Conservation (phyloP, 2,888 invertebrate genomes). For the Esperia sulphurella region DNA sequence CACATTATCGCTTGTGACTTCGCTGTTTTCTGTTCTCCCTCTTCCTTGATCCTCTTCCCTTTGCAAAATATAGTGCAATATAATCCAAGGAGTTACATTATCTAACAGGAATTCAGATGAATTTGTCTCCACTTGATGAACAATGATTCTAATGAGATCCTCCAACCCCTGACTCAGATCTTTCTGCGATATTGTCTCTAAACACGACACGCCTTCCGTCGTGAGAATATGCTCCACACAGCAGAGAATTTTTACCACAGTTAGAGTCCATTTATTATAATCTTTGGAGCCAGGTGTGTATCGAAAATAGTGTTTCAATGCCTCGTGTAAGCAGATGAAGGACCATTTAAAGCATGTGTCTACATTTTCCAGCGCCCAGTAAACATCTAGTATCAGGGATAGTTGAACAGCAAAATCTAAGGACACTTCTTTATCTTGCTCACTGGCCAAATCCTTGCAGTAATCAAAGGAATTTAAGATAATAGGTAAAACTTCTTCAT, state of each 20-base stretch:
- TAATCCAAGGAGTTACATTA: slow-evolving; percentile 88
- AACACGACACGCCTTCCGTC: slow-evolving; percentile 64
- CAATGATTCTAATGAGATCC: slow-evolving; percentile 86
- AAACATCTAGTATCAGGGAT: slow-evolving; percentile 82
- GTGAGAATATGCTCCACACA: slow-evolving; percentile 68
- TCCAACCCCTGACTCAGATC: slow-evolving; percentile 84
- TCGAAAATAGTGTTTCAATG: slow-evolving; percentile 81
- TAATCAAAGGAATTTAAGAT: slow-evolving; percentile 84
- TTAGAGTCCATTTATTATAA: slow-evolving; percentile 66
- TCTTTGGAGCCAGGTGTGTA: slow-evolving; percentile 59
- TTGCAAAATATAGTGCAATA: slow-evolving; percentile 88
- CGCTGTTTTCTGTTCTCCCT: slow-evolving; percentile 64
- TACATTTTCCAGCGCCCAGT: slow-evolving; percentile 80
- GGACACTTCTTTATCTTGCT: slow-evolving; percentile 66
- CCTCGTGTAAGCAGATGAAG: slow-evolving; percentile 86
- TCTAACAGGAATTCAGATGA: slow-evolving; percentile 83
- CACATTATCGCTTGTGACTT: slow-evolving; percentile 76
- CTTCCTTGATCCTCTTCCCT: slow-evolving; percentile 85
- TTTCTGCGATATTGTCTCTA: slow-evolving; percentile 76
- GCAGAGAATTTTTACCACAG: slow-evolving; percentile 66
- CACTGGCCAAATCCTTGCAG: slow-evolving; percentile 59
- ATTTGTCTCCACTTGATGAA: slow-evolving; percentile 88
- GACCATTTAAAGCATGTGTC: slow-evolving; percentile 88
- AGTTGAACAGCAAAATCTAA: slow-evolving; percentile 79
- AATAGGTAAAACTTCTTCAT: slow-evolving; percentile 82